Conservation (phyloP, 1,140 invertebrate species). For the Arion vulgaris region DNA sequence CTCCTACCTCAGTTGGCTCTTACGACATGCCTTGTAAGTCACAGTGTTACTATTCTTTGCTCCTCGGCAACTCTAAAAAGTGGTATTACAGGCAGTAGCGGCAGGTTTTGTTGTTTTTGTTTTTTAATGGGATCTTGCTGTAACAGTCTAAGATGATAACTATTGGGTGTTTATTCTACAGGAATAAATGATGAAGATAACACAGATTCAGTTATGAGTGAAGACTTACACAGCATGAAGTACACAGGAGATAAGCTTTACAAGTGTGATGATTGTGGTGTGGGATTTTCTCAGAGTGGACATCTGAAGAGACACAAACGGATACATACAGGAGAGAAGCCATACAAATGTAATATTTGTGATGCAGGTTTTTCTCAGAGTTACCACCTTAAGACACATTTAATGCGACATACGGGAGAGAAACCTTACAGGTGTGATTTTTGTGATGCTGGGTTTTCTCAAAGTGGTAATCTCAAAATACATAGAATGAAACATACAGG, state of each 20-base stretch:
- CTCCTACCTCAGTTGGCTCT: too few species aligned
- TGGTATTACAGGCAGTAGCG: too few species aligned
- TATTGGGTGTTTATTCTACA: too few species aligned
- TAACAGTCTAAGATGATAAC: too few species aligned
- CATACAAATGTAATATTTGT: slow-evolving; percentile 14
- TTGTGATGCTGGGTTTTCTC: slow-evolving; percentile 2
- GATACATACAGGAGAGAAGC: slow-evolving; percentile 5
- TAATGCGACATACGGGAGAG: not conserved
- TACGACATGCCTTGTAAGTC: too few species aligned
- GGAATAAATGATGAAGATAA: not conserved
- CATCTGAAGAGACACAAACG: not conserved
- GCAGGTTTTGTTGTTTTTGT: too few species aligned
- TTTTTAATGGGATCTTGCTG: too few species aligned
- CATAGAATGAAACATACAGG: slow-evolving; percentile 3
- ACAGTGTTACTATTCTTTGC: too few species aligned
- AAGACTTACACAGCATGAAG: not conserved
- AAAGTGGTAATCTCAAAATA: not conserved
- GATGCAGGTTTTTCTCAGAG: not conserved
- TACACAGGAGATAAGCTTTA: not conserved
- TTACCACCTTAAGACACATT: not conserved
- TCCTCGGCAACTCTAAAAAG: too few species aligned
- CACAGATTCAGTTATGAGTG: not conserved
- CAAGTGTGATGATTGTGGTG: slow-evolving; percentile 1
- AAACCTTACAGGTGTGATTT: slow-evolving; percentile 5
- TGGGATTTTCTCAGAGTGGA: not conserved